Evolutionary conservation across 2,113 vertebrate genomes (phyloP), one percentile per base, ranked within the genome.

Genomic region (Oryzias celebensis): DNA sequence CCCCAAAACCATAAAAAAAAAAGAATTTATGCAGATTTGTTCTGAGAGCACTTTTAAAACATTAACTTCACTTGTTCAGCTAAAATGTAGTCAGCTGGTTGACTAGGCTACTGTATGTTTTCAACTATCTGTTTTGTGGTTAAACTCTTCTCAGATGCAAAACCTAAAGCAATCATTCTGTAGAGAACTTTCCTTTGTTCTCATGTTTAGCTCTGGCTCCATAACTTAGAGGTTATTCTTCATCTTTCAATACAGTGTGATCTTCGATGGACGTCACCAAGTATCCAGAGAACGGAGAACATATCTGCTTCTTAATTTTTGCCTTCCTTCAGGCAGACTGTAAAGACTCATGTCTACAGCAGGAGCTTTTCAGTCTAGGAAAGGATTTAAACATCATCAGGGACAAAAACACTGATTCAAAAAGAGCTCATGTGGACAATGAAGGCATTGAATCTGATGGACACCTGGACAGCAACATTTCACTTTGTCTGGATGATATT

Each of bases 401-500:
- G 52, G 69, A 68, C 57, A 44, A 68, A 5, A 70, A 63, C 7
- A 6, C 5, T 3, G 20, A 48, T 12, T 17, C 16, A 48, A 3
- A 7, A 17, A 48, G 5, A 18, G 20, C 7, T 36, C 2, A 13
- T 12, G 36, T 12, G 12, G 20, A 20, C 47, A 18, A 48, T 20
- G 47, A 12, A 48, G 7, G 16, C n/a, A 54, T 93, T 3, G 85
- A 93, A 49, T 54, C 77, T 0, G 92, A 93, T 8, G 91, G 92
- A 1, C 73, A 89, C 49, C 0, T 58, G 16, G 1, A n/a, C 22
- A 16, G 4, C n/a, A 23, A 0, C 28, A 36, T 64, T 18, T 20
- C 16, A 1, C 1, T 2, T 0, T 15, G 13, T 13, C 1, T 84
- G 0, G 16, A 12, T 0, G 84, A 73, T 1, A 5, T 89, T 3